Evolutionary conservation across 2,113 vertebrate species (phyloP), one percentile per base, ranked within the genome.

Genomic region (Silurus meridionalis): DNA sequence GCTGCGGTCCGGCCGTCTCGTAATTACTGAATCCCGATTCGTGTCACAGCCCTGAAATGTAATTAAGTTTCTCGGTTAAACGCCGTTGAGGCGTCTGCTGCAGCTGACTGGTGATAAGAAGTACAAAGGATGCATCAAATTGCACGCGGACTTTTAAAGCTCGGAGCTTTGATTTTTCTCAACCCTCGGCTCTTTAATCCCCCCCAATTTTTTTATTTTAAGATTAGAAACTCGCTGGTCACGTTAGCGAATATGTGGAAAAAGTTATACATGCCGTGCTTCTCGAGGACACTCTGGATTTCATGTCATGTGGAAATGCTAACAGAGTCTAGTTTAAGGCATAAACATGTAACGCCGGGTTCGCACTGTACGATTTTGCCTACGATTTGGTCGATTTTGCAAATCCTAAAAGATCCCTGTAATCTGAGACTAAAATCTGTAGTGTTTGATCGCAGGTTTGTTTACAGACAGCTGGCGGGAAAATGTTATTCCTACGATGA

Each of bases 21-120:
- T 82, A 17, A 88, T 55, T 79, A 81, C 69, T 28, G 74, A 84
- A 84, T 86, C 88, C 61, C 37, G 78, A 88, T 83, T 90, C 37
- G 58, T 82, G 72, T 75, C 71, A 83, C 86, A 83, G 69, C 66
- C 78, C 74, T 80, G 79, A 84, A 89, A 90, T 83, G 87, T 89
- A 88, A 92, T 92, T 75, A 89, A 84, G 85, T 81, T 60, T 55
- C 81, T 53, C 79, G 55, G 80, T 80, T 83, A 67, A 79, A 5
- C 83, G 23, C 83, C 60, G 81, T 48, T 83, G 83, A 78, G 64
- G 82, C 86, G 64, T 88, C 75, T 66, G 84, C 67, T 53, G 80
- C 21, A 86, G 84, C 83, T 82, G 85, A 89, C 53, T 28, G 85
- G 82, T 80, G 87, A 89, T 88, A 89, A 80, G 78, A 85, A 84